Conservation (phyloP, 2,113 vertebrate genomes). For the Atractosteus spatula region DNA sequence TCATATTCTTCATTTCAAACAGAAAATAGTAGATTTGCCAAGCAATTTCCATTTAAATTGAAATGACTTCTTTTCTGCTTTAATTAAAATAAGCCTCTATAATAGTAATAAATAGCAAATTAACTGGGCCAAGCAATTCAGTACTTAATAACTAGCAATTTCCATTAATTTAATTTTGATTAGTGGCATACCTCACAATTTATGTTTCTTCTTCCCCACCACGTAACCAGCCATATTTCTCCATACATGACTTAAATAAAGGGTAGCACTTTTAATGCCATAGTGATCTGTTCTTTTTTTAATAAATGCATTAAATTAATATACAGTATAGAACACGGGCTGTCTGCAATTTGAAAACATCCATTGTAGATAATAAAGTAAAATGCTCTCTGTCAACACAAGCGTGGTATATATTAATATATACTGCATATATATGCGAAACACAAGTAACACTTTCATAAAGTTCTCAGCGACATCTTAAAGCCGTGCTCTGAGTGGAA, state of each 20-base stretch:
- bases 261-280: background rate
- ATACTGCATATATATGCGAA: too few species aligned
- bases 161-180: slow-evolving; percentile 18
- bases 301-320: background rate
- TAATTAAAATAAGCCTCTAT: slow-evolving; percentile 12
- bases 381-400: too few species aligned
- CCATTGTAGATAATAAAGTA: too few species aligned
- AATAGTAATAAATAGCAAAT: slow-evolving; percentile 3
- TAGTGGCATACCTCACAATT: background rate
- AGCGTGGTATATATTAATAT: too few species aligned
- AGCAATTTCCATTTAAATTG: slow-evolving; percentile 17
- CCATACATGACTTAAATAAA: background rate
- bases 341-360: too few species aligned
- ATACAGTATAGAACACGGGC: too few species aligned
- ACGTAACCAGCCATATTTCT: background rate
- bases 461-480: too few species aligned
- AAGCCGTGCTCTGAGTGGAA: too few species aligned
- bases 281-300: background rate
- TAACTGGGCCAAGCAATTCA: slow-evolving; percentile 4
- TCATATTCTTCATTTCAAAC: background rate
- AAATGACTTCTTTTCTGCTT: slow-evolving; percentile 15
- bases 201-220: background rate
- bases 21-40: slow-evolving; percentile 4
- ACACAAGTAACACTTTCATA: too few species aligned
- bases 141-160: slow-evolving; percentile 14